Percentiles rank a stretch among this genome's conserved stretches.
Conservation (phyloP, 2,888 invertebrate species). For the Diarsia dahlii region DNA sequence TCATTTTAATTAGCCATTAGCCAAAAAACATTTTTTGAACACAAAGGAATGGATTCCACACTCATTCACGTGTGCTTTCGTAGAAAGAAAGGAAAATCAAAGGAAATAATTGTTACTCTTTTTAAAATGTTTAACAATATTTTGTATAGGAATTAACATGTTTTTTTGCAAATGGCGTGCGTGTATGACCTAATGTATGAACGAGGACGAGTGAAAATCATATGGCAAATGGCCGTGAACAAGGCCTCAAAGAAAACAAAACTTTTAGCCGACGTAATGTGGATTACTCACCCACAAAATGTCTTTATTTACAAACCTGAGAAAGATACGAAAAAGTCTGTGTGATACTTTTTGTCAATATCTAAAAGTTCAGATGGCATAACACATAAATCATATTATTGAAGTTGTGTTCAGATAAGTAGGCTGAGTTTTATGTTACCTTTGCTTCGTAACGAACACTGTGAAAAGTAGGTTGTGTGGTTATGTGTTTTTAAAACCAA, state of each 20-base stretch:
- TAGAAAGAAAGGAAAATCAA: no score
- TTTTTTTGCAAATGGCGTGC: no score
- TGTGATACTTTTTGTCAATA: constrained; percentile 16
- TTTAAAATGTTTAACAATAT: no score
- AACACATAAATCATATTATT: constrained; percentile 3
- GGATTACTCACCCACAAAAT: constrained; percentile 31
- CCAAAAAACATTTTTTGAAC: no score
- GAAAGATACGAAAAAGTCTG: constrained; percentile 13
- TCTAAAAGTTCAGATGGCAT: constrained; percentile 1
- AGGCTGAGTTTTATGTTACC: neutral
- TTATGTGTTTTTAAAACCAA: neutral
- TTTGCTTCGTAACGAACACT: neutral
- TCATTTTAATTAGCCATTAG: neutral
- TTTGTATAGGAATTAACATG: no score
- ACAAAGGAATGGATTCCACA: no score
- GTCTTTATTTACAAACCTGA: constrained; percentile 28
- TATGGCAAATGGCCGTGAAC: no score
- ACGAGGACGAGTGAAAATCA: no score
- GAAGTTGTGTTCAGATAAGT: neutral
- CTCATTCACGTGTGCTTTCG: no score
- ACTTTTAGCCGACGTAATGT: constrained; percentile 27
- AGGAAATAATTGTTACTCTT: no score
- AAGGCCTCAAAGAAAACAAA: constrained; percentile 22
- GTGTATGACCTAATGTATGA: no score
- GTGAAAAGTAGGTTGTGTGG: neutral